Evolutionary conservation across 1,140 invertebrate species (phyloP).

Genomic region (Liolophura sinensis): DNA sequence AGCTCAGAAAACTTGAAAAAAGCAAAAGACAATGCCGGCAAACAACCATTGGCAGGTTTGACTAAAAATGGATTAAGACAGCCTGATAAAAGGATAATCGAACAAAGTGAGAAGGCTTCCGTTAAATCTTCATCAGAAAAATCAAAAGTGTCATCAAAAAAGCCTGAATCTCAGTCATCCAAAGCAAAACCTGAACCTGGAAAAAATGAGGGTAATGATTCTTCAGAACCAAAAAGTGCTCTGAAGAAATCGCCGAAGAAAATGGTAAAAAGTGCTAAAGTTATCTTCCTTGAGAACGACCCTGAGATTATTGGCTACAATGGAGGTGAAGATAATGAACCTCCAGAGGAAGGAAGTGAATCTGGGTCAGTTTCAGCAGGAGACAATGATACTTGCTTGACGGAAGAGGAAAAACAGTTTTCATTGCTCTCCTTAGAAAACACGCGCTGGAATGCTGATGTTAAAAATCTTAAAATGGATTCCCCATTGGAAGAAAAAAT

Average conservation of each 20-base stretch:
- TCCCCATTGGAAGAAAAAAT: neutral
- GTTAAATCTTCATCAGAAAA: too few relatives aligned
- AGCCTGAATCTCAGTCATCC: neutral
- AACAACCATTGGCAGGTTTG: too few relatives aligned
- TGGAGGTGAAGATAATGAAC: slow-evolving; percentile 43
- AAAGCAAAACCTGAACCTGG: slow-evolving; percentile 8
- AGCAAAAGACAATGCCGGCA: too few relatives aligned
- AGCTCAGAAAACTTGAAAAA: too few relatives aligned
- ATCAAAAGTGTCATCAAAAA: too few relatives aligned
- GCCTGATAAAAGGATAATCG: too few relatives aligned
- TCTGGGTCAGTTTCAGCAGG: neutral
- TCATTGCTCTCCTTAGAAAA: slow-evolving; percentile 47
- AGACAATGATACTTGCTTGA: slow-evolving; percentile 22
- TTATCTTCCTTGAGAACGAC: slow-evolving; percentile 30
- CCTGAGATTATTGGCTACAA: slow-evolving; percentile 45
- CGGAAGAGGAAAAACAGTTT: slow-evolving; percentile 49
- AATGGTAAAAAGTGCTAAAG: slow-evolving; percentile 18
- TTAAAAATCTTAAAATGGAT: slow-evolving; percentile 32
- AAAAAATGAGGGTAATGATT: slow-evolving; percentile 7
- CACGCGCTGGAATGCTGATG: slow-evolving; percentile 46
- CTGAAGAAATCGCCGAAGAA: slow-evolving; percentile 13
- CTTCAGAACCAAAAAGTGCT: neutral
- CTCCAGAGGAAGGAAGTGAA: slow-evolving; percentile 27
- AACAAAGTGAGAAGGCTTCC: too few relatives aligned
- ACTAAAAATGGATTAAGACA: too few relatives aligned